Conservation (phyloP, 2,888 invertebrate species). For the Galerucella pusilla region DNA sequence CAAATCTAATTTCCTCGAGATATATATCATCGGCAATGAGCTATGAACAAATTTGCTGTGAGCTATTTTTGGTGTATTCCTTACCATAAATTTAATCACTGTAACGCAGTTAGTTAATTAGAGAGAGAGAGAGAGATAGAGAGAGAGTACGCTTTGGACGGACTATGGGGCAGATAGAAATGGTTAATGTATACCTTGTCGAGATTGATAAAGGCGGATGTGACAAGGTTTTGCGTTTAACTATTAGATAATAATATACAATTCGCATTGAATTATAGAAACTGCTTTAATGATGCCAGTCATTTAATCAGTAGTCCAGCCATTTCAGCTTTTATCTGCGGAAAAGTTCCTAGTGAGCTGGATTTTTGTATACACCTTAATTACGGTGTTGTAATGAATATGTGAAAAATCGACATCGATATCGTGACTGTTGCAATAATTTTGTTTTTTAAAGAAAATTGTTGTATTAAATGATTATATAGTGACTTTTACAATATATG, state of each 20-base stretch:
- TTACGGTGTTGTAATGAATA: too few species aligned
- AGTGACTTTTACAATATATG: too few species aligned
- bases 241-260: background rate
- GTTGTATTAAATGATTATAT: too few species aligned
- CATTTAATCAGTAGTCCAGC: too few species aligned
- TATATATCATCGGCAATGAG: conserved; percentile 49
- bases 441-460: too few species aligned
- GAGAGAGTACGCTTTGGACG: conserved; percentile 30
- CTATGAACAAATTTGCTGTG: conserved; percentile 51
- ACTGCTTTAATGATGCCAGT: too few species aligned
- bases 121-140: background rate
- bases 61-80: conserved; percentile 61
- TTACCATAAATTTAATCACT: conserved; percentile 62
- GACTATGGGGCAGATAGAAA: conserved; percentile 3
- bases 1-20: conserved; percentile 38
- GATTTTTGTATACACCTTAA: too few species aligned
- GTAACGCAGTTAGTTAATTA: conserved; percentile 61
- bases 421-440: too few species aligned
- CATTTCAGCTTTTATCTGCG: too few species aligned
- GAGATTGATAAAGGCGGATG: conserved; percentile 6
- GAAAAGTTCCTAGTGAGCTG: too few species aligned
- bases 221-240: background rate
- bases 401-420: too few species aligned
- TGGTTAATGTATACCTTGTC: background rate
- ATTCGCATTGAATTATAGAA: background rate